Evolutionary conservation across 1,140 invertebrate genomes (phyloP), one percentile per base, ranked within the genome.

Genomic region (Saccostrea echinata): DNA sequence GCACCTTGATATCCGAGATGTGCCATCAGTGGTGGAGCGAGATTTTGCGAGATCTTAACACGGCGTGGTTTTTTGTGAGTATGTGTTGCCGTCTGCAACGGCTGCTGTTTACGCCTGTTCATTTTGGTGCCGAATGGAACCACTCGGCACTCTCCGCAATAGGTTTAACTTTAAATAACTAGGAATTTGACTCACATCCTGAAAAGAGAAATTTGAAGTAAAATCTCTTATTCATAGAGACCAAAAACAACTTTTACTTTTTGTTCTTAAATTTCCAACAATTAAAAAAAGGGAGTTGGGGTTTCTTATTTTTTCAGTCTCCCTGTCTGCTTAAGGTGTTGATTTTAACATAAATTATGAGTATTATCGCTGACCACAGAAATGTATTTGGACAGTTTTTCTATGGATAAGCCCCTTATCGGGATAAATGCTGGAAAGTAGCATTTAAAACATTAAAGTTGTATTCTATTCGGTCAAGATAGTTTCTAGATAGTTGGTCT

Each of bases 1-100:
- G 89, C 90, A 24, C 94, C 93, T 71, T 89, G 85, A 80, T 91
- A 94, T 35, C 91, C 92, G 16, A 94, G 88, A 71, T 93, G 92
- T 9, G 92, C 88, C 87, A 94, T 87, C 12, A 92, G 92, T 27
- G 87, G 90, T 13, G 84, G 83, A 35, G 51, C 24, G 18, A 27
- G 43, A n/a, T 18, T 87, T 27, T 84, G 27, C 24, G 43, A 30
- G n/a, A 83, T 81, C 27, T 64, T 84, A 9, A 84, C 33, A 53
- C 61, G 87, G 55, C 55, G 80, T 43, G 43, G 27, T 18, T 83
- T 88, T 76, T 83, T 83, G 35, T 27, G 68, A 27, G 51, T 57
- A 2, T 84, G 83, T 21, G 43, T 27, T 53, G 83, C 52, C 30
- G 83, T 84, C 27, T 84, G 83, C 24, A 61, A 21, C 53, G 83